Evolutionary conservation across 2,113 vertebrate species (phyloP), one percentile per base, ranked within the genome.

Genomic region (Sapajus apella): DNA sequence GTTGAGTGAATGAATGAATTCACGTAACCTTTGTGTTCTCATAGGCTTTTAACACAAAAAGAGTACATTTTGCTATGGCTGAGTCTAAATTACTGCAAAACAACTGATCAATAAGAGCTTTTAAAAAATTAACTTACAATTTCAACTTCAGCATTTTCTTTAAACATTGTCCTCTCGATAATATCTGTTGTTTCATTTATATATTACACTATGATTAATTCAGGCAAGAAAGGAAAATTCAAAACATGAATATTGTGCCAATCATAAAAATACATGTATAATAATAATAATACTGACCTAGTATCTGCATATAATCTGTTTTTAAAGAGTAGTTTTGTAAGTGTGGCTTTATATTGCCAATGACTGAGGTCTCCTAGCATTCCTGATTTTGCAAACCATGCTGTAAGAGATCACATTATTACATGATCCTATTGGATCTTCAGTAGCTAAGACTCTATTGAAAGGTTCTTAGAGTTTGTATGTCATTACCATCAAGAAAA

Each of bases 291-390:
- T 87, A 87, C 16, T 87, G 40, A 52, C 47, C 8, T 93, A 92
- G 18, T 90, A n/a, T 27, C 66, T 95, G 45, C 70, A 72, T 2
- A 14, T 73, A 87, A 87, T 80, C 70, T 83, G 55, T 72, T 94
- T 93, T 76, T 81, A 72, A 70, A 76, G 68, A 77, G 17, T 12
- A 92, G 11, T 86, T 95, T 96, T 77, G 77, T 89, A 52, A 80
- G 52, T 32, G n/a, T 86, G 12, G 50, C 61, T 92, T 85, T 37
- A 56, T 58, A 16, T 79, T 90, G 35, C 32, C 61, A 84, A 13
- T 80, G 43, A 61, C 56, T 56, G 73, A 68, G 68, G n/a, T 32
- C 50, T 89, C 50, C 5, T 35, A 14, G 32, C 0, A 8, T 81
- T 88, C 21, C 68, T 55, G 32, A 43, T 81, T 89, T 52, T 25